Base-by-base conservation (phyloP, 2,113 vertebrate species). In the Coptodon bakossiorum region DNA sequence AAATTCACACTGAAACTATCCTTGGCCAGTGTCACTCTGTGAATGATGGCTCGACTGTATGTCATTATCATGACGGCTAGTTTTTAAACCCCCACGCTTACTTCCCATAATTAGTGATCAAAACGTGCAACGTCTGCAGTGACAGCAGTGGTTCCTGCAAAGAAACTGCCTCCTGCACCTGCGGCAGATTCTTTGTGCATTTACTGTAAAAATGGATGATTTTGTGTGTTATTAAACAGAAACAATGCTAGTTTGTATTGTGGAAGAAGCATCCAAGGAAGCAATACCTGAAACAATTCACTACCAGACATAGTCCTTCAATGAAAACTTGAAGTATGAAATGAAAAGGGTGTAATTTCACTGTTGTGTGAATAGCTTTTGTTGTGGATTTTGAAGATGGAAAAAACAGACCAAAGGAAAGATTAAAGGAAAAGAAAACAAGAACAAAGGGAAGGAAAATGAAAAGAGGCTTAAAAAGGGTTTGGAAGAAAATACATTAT, bases 71-170 rank as follows among this genome's bases (percentile, higher is more conserved):
- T 85, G 63, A 54, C 40, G 66, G 82, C 81, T 78, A 59, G 50
- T 81, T 86, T 54, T 81, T 36, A 83, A 83, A 43, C 34, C 84
- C 50, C 45, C 71, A 8, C 19, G 5, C 80, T 5, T 17, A 43
- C 43, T 76, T 50, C 63, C 31, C 57, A 24, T 63, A 34, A 76
- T 34, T 57, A 76, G 73, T 76, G 61, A 80, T 79, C 36, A 56
- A 85, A 84, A 85, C 22, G 45, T 86, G 52, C 79, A 82, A 73
- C 13, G 1, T 87, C 50, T 79, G 24, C 36, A 50, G 9, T 78
- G 78, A 89, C 79, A 90, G 61, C 79, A 87, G 45, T 63, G 92
- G 87, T 91, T 93, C 91, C 88, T 81, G 78, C 91, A 93, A 92
- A 93, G 89, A 95, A 91, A 48, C 71, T 24, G 81, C 71, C 16